Base-by-base conservation (phyloP, 1,140 invertebrate genomes). In the Drosophila pectinifera region DNA sequence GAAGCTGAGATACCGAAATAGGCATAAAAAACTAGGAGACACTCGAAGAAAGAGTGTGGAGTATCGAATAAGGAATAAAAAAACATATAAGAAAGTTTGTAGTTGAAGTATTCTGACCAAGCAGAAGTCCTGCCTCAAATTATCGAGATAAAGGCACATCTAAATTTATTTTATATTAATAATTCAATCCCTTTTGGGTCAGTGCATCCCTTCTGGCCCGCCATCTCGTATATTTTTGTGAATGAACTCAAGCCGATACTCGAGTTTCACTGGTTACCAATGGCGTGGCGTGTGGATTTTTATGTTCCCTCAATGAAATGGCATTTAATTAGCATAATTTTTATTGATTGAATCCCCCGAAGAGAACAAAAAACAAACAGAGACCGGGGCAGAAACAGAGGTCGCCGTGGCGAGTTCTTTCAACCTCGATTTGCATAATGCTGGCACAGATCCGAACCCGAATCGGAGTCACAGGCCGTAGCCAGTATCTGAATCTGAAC, bases 261-360 rank as follows among this genome's bases (percentile, higher is more conserved):
- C 48, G 70, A 74, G 72, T 89, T 86, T 86, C 80, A 73, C 83
- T 67, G 43, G 28, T 22, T 63, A 70, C 79, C 65, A 20, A 54
- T 57, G 69, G 80, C 83, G 59, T 89, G 84, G 83, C 84, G 80
- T 88, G 83, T 84, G 84, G 83, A 88, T 77, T 84, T 88, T 88
- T 88, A 88, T 88, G 83, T 89, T 89, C 83, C 84, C 82, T 88
- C 84, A 88, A 88, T 88, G 83, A 88, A 88, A 88, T 88, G 76
- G 83, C 83, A 84, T 88, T 88, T 88, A 88, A 89, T 88, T 88
- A 88, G 79, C 83, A 88, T 88, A 88, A 88, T 88, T 88, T 88
- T 88, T 88, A 88, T 88, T 88, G 83, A 88, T 89, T 70, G 67
- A 72, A 80, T 59, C 75, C 58, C 54, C 56, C 59, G 45, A 58